Percentiles rank a stretch among this genome's conserved stretches.
phyloP scores from a whole-genome alignment of 2,888 invertebrate species.

The Nephrotoma guestfalica region DNA sequence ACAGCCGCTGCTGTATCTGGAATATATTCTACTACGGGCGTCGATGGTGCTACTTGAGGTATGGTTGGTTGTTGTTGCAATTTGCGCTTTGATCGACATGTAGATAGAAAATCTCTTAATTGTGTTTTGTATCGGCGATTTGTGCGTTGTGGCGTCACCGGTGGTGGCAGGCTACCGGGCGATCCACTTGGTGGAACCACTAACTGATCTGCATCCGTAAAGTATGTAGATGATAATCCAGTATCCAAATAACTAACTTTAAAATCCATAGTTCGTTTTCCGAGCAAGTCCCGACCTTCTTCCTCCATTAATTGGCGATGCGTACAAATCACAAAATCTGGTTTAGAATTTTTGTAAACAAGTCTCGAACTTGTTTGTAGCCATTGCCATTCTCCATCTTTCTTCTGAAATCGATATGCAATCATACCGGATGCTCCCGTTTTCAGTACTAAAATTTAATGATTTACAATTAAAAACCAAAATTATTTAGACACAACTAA shows the following conservation, averaged over 20 bases:
- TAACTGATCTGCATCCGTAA: constrained; percentile 72
- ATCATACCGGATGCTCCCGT: constrained; percentile 99
- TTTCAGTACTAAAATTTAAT: constrained; percentile 70
- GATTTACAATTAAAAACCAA: background rate
- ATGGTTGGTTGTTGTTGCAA: constrained; percentile 35
- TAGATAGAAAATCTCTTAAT: constrained; percentile 80
- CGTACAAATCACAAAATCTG: constrained; percentile 97
- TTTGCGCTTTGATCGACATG: constrained; percentile 73
- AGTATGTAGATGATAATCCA: constrained; percentile 79
- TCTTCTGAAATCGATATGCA: constrained; percentile 92
- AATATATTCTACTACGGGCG: constrained; percentile 33
- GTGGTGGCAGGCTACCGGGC: constrained; percentile 38
- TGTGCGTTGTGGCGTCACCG: constrained; percentile 62
- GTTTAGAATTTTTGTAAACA: constrained; percentile 98
- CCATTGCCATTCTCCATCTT: constrained; percentile 94
- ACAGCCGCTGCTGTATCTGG: constrained; percentile 42
- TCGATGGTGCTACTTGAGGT: constrained; percentile 20
- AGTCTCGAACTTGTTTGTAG: constrained; percentile 92
- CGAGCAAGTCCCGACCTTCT: constrained; percentile 91
- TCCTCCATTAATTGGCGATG: constrained; percentile 99
- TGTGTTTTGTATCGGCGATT: constrained; percentile 89
- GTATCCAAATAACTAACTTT: constrained; percentile 93
- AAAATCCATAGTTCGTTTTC: constrained; percentile 97
- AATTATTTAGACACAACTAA: background rate
- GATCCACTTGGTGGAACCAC: constrained; percentile 41